These are phyloP conservation scores for Heliconius eleuchia DNA, from an alignment of 1,140 invertebrate genomes.

Conservation along the genomic window DNA sequence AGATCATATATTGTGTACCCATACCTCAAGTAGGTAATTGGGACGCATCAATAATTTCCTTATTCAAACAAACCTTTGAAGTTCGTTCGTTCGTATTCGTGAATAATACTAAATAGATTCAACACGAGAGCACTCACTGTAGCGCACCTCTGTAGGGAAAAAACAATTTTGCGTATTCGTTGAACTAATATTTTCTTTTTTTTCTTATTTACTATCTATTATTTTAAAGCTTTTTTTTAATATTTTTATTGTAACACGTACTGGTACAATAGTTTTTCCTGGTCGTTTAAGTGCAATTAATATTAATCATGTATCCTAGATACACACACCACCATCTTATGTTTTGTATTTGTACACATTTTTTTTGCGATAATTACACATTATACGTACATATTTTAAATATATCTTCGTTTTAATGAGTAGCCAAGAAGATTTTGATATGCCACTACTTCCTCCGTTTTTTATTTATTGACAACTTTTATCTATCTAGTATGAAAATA, in stretches of 20 bases:
- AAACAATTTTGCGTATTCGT: conserved; percentile 23
- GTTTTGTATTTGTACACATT: too few relatives aligned
- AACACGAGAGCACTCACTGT: conserved; percentile 35
- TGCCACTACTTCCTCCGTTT: too few relatives aligned
- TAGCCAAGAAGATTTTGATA: too few relatives aligned
- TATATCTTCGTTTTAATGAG: too few relatives aligned
- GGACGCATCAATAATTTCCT: conserved; percentile 2
- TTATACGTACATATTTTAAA: too few relatives aligned
- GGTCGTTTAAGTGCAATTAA: too few relatives aligned
- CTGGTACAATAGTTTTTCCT: too few relatives aligned
- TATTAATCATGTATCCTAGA: too few relatives aligned
- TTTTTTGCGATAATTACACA: too few relatives aligned
- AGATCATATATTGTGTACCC: not conserved
- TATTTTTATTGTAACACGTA: not conserved
- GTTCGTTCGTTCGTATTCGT: conserved; percentile 17
- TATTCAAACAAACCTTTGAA: conserved; percentile 15
- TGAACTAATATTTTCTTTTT: not conserved
- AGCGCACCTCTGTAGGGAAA: conserved; percentile 17
- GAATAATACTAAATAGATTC: conserved; percentile 34
- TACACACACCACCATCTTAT: too few relatives aligned
- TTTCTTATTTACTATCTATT: not conserved
- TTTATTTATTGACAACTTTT: too few relatives aligned
- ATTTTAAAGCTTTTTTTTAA: not conserved
- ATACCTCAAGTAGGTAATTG: not conserved
- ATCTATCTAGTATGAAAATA: too few relatives aligned